Evolutionary conservation across 2,888 invertebrate species (phyloP).

Genomic region (Phortica okadai): DNA sequence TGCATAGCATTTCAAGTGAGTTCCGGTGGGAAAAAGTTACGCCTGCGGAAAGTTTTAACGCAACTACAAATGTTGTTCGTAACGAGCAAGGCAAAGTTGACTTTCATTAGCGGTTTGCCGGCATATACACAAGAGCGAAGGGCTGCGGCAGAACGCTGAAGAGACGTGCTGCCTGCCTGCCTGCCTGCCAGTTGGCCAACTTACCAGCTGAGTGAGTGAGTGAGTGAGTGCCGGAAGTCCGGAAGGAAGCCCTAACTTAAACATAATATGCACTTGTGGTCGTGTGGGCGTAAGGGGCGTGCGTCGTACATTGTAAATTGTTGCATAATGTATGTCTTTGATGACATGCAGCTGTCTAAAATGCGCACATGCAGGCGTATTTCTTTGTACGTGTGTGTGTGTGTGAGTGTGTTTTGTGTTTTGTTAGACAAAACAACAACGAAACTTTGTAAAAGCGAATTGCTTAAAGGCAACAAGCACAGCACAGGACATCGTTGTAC

Average conservation of each 20-base stretch:
- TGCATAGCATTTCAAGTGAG: not conserved
- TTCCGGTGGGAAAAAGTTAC: conserved; percentile 15
- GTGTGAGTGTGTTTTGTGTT: not conserved
- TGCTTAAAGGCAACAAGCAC: not conserved
- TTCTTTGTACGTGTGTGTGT: conserved; percentile 20
- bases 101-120: conserved; percentile 47
- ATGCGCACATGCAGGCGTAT: conserved; percentile 10
- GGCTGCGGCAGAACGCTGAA: not conserved
- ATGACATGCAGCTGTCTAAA: conserved; percentile 16
- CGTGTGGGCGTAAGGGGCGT: not conserved
- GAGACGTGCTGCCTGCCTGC: not conserved
- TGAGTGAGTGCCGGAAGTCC: not conserved
- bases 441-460: conserved; percentile 14
- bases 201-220: not conserved
- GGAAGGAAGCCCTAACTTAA: conserved; percentile 20
- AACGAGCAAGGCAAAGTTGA: conserved; percentile 35
- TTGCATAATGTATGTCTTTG: conserved; percentile 25
- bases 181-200: not conserved
- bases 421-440: not conserved
- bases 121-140: not conserved
- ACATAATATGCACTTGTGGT: not conserved
- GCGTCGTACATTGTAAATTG: conserved; percentile 3
- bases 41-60: not conserved
- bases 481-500: not conserved
- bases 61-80: conserved; percentile 22